These are phyloP conservation scores for Macrotis lagotis DNA, from an alignment of 2,113 vertebrate species.

Conservation along the genomic window DNA sequence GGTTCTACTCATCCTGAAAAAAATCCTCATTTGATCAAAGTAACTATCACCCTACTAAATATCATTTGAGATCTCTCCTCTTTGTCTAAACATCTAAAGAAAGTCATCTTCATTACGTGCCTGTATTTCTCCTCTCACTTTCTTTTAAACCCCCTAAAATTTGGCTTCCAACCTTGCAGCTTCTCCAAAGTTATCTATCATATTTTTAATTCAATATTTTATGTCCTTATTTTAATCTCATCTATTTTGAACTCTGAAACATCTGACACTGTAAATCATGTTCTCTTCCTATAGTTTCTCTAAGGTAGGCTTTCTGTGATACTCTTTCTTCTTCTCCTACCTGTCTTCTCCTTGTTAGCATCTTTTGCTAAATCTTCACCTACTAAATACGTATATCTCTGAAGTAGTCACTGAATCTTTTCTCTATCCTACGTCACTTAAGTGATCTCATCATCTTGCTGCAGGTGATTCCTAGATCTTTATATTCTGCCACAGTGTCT, in stretches of 20 bases:
- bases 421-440: not conserved
- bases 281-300: not conserved
- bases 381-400: not conserved
- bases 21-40: not conserved
- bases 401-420: not conserved
- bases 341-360: not conserved
- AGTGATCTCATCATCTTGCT: not conserved
- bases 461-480: not conserved
- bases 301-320: not conserved
- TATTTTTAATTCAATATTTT: not conserved
- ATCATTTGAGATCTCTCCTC: not conserved
- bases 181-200: not conserved
- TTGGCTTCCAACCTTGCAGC: not conserved
- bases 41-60: not conserved
- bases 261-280: not conserved
- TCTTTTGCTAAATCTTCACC: not conserved
- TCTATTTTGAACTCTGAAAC: not conserved
- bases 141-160: not conserved
- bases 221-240: not conserved
- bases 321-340: not conserved
- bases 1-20: not conserved
- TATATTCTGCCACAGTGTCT: not conserved
- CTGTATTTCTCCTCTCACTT: not conserved
- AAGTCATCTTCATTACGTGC: not conserved
- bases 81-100: not conserved